phyloP scores from a whole-genome alignment of 2,888 invertebrate species.

The Cataglyphis albicans region DNA sequence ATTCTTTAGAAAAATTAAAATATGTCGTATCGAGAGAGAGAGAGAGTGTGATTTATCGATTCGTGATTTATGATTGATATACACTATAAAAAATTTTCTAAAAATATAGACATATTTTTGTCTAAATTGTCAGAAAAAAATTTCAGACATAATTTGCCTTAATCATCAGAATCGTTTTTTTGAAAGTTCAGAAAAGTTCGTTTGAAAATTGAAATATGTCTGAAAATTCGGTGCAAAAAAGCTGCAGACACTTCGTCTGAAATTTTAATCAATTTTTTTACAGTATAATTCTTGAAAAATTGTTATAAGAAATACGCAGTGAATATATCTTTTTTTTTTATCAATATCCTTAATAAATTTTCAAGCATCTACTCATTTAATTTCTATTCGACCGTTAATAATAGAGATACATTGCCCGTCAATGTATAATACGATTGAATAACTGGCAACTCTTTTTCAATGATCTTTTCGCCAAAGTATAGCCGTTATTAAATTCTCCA shows the following conservation, averaged over 20 bases:
- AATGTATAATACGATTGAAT: constrained; percentile 16
- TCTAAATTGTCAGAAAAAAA: no score
- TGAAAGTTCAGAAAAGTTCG: no score
- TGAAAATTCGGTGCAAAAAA: no score
- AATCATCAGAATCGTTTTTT: no score
- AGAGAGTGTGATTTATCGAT: constrained; percentile 24
- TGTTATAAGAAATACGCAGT: not conserved
- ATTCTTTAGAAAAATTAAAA: constrained; percentile 19
- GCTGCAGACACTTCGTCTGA: no score
- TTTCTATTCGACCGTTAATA: constrained; percentile 2
- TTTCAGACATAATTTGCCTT: no score
- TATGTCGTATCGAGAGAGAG: constrained; percentile 11
- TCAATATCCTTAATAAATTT: constrained; percentile 13
- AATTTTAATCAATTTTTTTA: no score
- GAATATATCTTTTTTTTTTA: not conserved
- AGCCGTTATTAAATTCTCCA: constrained; percentile 20
- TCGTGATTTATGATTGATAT: constrained; percentile 2
- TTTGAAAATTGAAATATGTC: no score
- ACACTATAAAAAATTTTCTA: no score
- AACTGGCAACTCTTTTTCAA: constrained; percentile 4
- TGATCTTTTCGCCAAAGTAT: not conserved
- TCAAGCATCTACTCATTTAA: constrained; percentile 14
- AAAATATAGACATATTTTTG: no score
- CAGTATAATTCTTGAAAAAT: not conserved
- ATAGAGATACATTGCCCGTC: not conserved